These are phyloP conservation scores for Drosophila ogumai DNA, from an alignment of 1,140 invertebrate genomes.

Conservation along the genomic window DNA sequence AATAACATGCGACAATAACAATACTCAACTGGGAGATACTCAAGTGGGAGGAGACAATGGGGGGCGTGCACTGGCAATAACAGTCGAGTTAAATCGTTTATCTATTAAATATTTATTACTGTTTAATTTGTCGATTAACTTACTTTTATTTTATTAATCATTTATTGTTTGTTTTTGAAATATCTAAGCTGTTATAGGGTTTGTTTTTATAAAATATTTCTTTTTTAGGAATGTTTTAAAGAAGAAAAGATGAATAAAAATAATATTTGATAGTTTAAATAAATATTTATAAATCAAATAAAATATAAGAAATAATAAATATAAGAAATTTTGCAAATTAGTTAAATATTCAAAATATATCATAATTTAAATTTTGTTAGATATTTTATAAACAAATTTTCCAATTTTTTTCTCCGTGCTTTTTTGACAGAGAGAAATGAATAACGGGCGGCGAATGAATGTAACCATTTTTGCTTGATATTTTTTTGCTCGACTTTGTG, in stretches of 20 bases:
- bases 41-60: constrained; percentile 18
- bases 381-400: background rate
- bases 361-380: background rate
- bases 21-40: constrained; percentile 26
- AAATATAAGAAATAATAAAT: no score
- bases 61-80: constrained; percentile 13
- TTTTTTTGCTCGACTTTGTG: constrained; percentile 66
- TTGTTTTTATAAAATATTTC: background rate
- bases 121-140: background rate
- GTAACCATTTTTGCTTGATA: constrained; percentile 56
- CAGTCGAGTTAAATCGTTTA: background rate
- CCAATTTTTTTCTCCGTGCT: background rate
- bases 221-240: background rate
- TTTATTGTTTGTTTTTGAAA: background rate
- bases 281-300: no score
- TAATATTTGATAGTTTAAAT: no score
- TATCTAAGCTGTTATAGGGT: background rate
- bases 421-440: constrained; percentile 11
- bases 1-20: constrained; percentile 55
- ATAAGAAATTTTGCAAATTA: no score
- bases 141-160: background rate
- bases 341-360: background rate
- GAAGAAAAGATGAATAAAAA: no score
- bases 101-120: background rate
- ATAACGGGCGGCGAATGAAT: constrained; percentile 12